phyloP scores from a whole-genome alignment of 2,113 vertebrate genomes.

The Nibea coibor region DNA sequence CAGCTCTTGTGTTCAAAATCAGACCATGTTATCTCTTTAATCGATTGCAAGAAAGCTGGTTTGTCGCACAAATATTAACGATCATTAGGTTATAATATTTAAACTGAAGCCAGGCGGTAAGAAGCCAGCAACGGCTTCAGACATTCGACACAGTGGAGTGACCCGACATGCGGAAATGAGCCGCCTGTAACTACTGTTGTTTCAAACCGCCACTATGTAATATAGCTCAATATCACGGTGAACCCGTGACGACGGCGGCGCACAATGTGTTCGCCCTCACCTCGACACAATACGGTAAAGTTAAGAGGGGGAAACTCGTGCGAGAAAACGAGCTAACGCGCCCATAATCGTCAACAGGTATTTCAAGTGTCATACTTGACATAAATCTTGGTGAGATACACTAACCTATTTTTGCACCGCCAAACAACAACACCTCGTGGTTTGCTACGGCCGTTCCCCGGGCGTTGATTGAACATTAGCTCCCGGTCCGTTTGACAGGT shows the following conservation, averaged over 20 bases:
- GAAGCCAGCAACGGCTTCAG: conserved; percentile 78
- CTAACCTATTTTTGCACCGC: conserved; percentile 59
- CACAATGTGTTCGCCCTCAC: not conserved
- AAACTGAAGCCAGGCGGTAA: conserved; percentile 76
- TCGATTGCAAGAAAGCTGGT: conserved; percentile 21
- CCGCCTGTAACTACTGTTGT: conserved; percentile 72
- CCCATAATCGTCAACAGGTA: no score
- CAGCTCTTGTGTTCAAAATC: conserved; percentile 47
- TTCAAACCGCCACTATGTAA: conserved; percentile 48
- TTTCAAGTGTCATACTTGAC: not conserved
- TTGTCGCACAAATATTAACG: conserved; percentile 50
- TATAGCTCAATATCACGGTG: conserved; percentile 37
- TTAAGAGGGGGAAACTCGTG: not conserved
- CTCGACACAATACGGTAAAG: not conserved
- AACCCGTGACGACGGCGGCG: not conserved
- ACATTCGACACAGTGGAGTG: conserved; percentile 66
- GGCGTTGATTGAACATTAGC: not conserved
- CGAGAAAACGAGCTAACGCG: not conserved
- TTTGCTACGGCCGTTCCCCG: not conserved
- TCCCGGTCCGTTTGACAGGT: conserved; percentile 15
- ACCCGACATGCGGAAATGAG: conserved; percentile 74
- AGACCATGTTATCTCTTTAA: conserved; percentile 66
- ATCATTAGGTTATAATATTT: conserved; percentile 65
- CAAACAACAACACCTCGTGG: conserved; percentile 3
- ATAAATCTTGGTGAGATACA: conserved; percentile 1